These are phyloP conservation scores for Cricetomys ansorgei DNA, from an alignment of 2,113 vertebrate genomes.

Conservation along the genomic window DNA sequence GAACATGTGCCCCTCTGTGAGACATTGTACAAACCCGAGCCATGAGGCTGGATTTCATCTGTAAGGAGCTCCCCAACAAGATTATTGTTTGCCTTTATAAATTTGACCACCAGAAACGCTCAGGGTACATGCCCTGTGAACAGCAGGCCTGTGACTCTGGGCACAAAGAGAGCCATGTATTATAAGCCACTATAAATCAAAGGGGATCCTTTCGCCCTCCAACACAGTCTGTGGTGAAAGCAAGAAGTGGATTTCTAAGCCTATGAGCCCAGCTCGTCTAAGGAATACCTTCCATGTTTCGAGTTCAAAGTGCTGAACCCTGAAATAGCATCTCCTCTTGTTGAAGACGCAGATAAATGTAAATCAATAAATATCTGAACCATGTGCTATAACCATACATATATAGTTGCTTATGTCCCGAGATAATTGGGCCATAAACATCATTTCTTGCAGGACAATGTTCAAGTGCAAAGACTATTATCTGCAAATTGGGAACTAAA, in stretches of 20 bases:
- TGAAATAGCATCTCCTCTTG: not conserved
- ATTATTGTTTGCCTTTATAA: slow-evolving; percentile 61
- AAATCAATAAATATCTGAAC: slow-evolving; percentile 7
- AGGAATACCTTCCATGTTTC: not conserved
- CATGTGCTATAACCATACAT: not conserved
- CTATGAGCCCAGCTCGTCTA: not conserved
- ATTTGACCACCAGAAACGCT: slow-evolving; percentile 68
- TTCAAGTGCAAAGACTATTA: slow-evolving; percentile 35
- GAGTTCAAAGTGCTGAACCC: not conserved
- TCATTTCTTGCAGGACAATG: not conserved
- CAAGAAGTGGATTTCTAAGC: slow-evolving; percentile 31
- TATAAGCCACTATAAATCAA: slow-evolving; percentile 65
- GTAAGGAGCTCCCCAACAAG: slow-evolving; percentile 59
- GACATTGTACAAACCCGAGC: not conserved
- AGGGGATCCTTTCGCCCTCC: not conserved
- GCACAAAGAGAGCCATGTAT: slow-evolving; percentile 40
- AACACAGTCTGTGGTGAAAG: not conserved
- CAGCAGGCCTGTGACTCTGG: slow-evolving; percentile 63
- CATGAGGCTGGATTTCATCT: not conserved
- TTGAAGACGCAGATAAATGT: not conserved
- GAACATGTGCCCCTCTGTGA: not conserved
- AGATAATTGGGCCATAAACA: not conserved
- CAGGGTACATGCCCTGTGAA: not conserved
- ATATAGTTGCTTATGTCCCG: not conserved
- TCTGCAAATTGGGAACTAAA: not conserved